A percentile compares a stretch with the other conserved stretches of the same genome.
These are phyloP conservation scores for Archivesica marissinica DNA, from an alignment of 1,140 invertebrate species.

Conservation along the genomic window DNA sequence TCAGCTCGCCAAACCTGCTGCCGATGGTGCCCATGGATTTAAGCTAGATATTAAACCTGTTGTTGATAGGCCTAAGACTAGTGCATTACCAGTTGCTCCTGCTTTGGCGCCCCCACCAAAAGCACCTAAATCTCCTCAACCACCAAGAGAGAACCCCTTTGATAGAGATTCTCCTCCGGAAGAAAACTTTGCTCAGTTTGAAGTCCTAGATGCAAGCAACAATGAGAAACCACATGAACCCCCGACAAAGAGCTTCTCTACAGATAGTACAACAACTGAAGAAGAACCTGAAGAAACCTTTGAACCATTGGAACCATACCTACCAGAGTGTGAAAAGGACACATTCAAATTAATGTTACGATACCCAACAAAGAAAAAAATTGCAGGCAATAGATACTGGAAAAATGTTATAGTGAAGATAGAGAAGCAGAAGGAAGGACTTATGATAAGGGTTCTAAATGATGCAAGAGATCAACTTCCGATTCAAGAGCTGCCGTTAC, in stretches of 20 bases:
- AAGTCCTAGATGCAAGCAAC: constrained; percentile 71
- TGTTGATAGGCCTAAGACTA: constrained; percentile 42
- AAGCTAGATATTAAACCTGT: constrained; percentile 76
- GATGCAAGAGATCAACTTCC: constrained; percentile 75
- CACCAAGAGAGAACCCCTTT: constrained; percentile 90
- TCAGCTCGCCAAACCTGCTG: constrained; percentile 63
- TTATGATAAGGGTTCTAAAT: constrained; percentile 73
- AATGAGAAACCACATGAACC: constrained; percentile 60
- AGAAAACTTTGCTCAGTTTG: constrained; percentile 82
- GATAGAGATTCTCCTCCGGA: constrained; percentile 87
- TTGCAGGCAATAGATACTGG: constrained; percentile 96
- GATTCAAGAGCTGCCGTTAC: constrained; percentile 90
- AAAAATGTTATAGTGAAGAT: constrained; percentile 97
- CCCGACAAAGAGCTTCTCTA: constrained; percentile 71
- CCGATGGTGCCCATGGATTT: constrained; percentile 73
- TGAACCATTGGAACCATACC: constrained; percentile 95
- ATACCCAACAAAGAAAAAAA: constrained; percentile 99
- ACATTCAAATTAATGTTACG: constrained; percentile 99
- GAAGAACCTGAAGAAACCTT: constrained; percentile 97
- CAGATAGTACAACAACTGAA: constrained; percentile 86
- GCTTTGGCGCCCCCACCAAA: constrained; percentile 79
- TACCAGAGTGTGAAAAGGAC: constrained; percentile 90
- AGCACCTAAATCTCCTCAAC: constrained; percentile 82
- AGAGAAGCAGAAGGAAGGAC: constrained; percentile 78
- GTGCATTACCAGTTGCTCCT: constrained; percentile 58